phyloP scores from a whole-genome alignment of 2,888 invertebrate species.

The Aproaerema taeniolella region DNA sequence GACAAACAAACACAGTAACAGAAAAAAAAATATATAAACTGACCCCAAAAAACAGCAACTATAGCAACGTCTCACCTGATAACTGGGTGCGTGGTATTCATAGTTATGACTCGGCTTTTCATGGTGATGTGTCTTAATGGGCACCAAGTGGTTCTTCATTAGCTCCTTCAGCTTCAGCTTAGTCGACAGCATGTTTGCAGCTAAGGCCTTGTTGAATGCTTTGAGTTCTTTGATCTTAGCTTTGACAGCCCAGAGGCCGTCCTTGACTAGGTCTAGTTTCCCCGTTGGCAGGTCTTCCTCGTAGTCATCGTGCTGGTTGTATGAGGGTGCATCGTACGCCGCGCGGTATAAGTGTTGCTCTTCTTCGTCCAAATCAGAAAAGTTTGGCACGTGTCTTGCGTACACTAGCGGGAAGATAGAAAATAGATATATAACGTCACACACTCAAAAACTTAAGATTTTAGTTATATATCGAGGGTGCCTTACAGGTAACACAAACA shows the following conservation, averaged over 20 bases:
- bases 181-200: constrained; percentile 53
- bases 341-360: constrained; percentile 57
- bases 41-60: neutral
- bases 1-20: no score
- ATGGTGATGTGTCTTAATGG: constrained; percentile 44
- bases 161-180: constrained; percentile 60
- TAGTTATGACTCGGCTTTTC: constrained; percentile 44
- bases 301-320: constrained; percentile 36
- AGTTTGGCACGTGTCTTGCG: constrained; percentile 41
- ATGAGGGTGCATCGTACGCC: constrained; percentile 56
- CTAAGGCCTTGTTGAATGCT: constrained; percentile 58
- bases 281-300: constrained; percentile 38
- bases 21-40: no score
- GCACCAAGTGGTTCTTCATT: constrained; percentile 34
- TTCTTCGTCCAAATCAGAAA: constrained; percentile 52
- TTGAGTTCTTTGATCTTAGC: constrained; percentile 59
- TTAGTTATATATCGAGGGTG: no score
- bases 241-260: constrained; percentile 59
- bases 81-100: constrained; percentile 37
- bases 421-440: no score
- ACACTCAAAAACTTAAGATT: no score
- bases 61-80: constrained; percentile 4
- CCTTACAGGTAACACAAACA: no score
- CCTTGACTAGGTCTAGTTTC: constrained; percentile 60
- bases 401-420: no score